Percentiles rank a stretch among this genome's conserved stretches.
These are phyloP conservation scores for Ageneiosus marmoratus DNA, from an alignment of 2,113 vertebrate species.

Conservation along the genomic window DNA sequence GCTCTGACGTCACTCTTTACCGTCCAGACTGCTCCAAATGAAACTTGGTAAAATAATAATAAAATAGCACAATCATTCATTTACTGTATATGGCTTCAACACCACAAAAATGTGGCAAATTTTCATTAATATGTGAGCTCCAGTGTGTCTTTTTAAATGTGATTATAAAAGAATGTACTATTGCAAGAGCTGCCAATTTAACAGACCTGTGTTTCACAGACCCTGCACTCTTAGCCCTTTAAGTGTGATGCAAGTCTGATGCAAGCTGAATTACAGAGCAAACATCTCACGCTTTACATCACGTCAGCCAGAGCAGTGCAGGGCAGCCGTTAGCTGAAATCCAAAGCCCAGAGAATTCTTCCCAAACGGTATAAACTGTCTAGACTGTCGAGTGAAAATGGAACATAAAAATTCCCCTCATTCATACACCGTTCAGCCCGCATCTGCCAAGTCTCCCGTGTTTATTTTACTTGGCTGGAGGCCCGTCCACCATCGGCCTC, in stretches of 20 bases:
- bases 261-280: slow-evolving; percentile 17
- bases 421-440: slow-evolving; percentile 61
- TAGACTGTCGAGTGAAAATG: slow-evolving; percentile 70
- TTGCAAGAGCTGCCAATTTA: slow-evolving; percentile 17
- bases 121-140: neutral
- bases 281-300: slow-evolving; percentile 35
- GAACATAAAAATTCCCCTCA: slow-evolving; percentile 68
- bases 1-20: neutral
- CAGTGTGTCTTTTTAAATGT: neutral
- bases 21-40: neutral
- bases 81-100: neutral
- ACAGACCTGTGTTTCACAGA: neutral
- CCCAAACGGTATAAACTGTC: slow-evolving; percentile 67
- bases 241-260: slow-evolving; percentile 33
- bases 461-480: slow-evolving; percentile 75
- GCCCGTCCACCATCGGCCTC: slow-evolving; percentile 66
- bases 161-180: slow-evolving; percentile 20
- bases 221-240: slow-evolving; percentile 16
- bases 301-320: slow-evolving; percentile 20
- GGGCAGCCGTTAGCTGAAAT: slow-evolving; percentile 56
- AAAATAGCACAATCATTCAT: neutral
- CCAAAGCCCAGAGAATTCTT: slow-evolving; percentile 59
- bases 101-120: neutral
- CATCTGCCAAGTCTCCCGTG: slow-evolving; percentile 70
- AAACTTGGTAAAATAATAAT: neutral